Evolutionary conservation across 2,113 vertebrate genomes (phyloP).

Genomic region (Globicephala melas): DNA sequence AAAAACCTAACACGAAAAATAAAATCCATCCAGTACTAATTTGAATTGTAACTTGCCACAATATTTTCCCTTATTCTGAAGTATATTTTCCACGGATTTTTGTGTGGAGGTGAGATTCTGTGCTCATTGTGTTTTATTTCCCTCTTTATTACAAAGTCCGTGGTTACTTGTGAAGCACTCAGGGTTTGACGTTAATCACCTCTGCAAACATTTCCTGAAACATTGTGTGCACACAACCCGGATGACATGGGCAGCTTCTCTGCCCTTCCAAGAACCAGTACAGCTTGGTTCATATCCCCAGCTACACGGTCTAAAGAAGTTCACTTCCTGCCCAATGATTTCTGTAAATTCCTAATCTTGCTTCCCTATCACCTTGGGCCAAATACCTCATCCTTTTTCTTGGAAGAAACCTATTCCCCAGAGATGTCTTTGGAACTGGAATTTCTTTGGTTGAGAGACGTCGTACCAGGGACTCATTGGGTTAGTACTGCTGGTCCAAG

Average conservation of each 20-base stretch:
- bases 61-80: not conserved
- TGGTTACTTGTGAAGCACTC: not conserved
- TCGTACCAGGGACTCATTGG: not conserved
- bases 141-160: not conserved
- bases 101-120: not conserved
- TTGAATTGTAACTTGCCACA: not conserved
- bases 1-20: not conserved
- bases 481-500: not conserved
- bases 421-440: not conserved
- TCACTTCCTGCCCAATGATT: not conserved
- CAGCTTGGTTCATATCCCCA: rapidly evolving
- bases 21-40: not conserved
- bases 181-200: not conserved
- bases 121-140: not conserved
- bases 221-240: not conserved
- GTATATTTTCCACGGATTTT: not conserved
- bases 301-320: not conserved
- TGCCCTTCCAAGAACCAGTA: not conserved
- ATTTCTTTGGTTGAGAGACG: not conserved
- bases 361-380: not conserved
- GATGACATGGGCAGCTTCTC: not conserved
- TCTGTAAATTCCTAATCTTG: not conserved
- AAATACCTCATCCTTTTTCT: not conserved
- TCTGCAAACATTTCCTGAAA: not conserved
- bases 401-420: not conserved